A percentile compares a stretch with the other conserved stretches of the same genome.
These are phyloP conservation scores for Phasianus colchicus DNA, from an alignment of 2,113 vertebrate genomes.

Conservation along the genomic window DNA sequence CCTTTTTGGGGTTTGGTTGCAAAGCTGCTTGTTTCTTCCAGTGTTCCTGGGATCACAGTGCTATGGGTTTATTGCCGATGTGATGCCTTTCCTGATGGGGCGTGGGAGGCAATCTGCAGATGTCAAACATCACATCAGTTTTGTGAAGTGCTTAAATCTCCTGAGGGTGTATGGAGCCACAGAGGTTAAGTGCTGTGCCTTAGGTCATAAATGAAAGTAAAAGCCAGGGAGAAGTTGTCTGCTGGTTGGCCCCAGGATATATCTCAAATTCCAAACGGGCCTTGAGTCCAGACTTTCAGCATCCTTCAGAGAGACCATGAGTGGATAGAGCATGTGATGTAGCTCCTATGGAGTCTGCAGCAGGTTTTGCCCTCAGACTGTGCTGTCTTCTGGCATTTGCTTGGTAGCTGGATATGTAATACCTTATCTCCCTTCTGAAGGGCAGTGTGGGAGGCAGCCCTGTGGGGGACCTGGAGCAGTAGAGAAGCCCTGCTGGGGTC, in stretches of 20 bases:
- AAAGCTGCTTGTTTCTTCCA: background rate
- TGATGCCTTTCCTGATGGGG: fast-evolving
- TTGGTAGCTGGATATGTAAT: background rate
- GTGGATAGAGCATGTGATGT: background rate
- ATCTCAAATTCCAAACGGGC: background rate
- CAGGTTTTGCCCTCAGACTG: background rate
- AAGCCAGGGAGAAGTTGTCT: background rate
- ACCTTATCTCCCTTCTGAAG: background rate
- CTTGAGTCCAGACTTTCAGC: background rate
- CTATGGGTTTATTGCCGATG: background rate
- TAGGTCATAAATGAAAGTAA: background rate
- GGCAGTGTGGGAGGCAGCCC: background rate
- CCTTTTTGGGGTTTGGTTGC: background rate
- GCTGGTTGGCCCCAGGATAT: background rate
- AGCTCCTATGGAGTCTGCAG: background rate
- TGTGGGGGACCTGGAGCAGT: background rate
- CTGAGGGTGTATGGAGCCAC: background rate
- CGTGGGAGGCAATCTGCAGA: background rate
- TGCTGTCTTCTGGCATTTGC: background rate
- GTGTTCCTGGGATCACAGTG: fast-evolving
- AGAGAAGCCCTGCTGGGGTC: background rate
- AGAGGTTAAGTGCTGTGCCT: background rate
- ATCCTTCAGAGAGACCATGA: background rate
- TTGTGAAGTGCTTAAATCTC: background rate
- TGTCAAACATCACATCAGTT: background rate